Evolutionary conservation across 2,888 invertebrate species (phyloP).

Genomic region (Agrotis clavis): DNA sequence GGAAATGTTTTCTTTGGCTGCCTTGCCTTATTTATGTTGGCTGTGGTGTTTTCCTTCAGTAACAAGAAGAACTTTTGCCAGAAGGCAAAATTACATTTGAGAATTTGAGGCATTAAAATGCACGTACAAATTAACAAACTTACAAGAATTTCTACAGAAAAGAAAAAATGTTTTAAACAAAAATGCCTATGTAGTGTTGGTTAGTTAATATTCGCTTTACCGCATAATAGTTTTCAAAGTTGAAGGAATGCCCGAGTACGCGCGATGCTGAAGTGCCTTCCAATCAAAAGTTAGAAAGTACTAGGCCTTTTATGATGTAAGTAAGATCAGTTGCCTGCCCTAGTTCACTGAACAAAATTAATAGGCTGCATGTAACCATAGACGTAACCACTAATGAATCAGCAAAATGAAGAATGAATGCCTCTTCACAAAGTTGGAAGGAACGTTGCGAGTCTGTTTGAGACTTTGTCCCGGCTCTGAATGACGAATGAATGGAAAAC

Average conservation of each 20-base stretch:
- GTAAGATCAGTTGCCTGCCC: constrained; percentile 30
- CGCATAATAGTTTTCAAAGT: constrained; percentile 36
- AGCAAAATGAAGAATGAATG: constrained; percentile 36
- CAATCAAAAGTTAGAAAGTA: constrained; percentile 44
- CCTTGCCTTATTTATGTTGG: constrained; percentile 8
- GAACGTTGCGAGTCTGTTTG: constrained; percentile 41
- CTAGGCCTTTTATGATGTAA: constrained; percentile 15
- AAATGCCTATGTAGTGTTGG: neutral
- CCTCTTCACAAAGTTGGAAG: constrained; percentile 28
- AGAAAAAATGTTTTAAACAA: neutral
- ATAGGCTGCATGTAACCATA: constrained; percentile 18
- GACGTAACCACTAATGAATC: constrained; percentile 48
- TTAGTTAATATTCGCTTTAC: constrained; percentile 20
- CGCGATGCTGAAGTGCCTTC: constrained; percentile 13
- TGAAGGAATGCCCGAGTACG: constrained; percentile 4
- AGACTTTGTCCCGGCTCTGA: constrained; percentile 37
- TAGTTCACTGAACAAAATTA: constrained; percentile 40
- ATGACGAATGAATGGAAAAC: constrained; percentile 44
- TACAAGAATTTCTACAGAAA: neutral
- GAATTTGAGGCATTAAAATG: neutral
- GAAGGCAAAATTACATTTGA: neutral
- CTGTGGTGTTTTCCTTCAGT: neutral
- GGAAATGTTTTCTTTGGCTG: constrained; percentile 26
- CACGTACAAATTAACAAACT: too few species aligned
- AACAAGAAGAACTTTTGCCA: constrained; percentile 6